Evolutionary conservation across 2,888 invertebrate genomes (phyloP), one percentile per base, ranked within the genome.

Genomic region (Elysia crispata): DNA sequence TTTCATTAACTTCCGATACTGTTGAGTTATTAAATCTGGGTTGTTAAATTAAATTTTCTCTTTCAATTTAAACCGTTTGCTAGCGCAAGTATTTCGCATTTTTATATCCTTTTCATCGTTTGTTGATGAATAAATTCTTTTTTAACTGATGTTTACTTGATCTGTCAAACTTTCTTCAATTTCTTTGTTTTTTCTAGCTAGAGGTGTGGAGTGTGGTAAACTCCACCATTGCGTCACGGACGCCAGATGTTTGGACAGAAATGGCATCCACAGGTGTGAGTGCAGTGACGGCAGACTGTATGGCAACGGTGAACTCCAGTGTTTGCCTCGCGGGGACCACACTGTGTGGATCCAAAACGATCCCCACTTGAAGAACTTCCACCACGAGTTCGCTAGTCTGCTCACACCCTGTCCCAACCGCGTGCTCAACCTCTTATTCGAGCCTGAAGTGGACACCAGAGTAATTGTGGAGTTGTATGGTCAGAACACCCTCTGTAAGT

Each of bases 381-480:
- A 31, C 30, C 3, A n/a, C 6, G 76, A 76, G 6, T 49, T 50
- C 28, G 18, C 67, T 5, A 67, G 54, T 1, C 15, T 76, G n/a
- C 11, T 50, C 6, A 66, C 66, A 15, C 76, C 76, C 8, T 76
- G 76, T n/a, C 76, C 66, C 1, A 66, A 66, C 28, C 64, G 54
- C 11, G 66, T 76, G 0, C 20, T 66, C 20, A 30, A 76, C 20
- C 31, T 50, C 49, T 13, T 67, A 0, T 20, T 66, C 50, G 30
- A 8, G 3, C n/a, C 54, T 6, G 3, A 11, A 1, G 66, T 50
- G 25, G 30, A 31, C 13, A 49, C 30, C 1, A 25, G 28, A 15
- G 66, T 54, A 18, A 67, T 64, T n/a, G 76, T 41, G 11, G 76
- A 76, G 23, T 50, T 76, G 8, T 76, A 66, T 30, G 76, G 66